A percentile compares a stretch with the other conserved stretches of the same genome.
Conservation (phyloP, 2,888 invertebrate species). For the Fabriciana adippe region DNA sequence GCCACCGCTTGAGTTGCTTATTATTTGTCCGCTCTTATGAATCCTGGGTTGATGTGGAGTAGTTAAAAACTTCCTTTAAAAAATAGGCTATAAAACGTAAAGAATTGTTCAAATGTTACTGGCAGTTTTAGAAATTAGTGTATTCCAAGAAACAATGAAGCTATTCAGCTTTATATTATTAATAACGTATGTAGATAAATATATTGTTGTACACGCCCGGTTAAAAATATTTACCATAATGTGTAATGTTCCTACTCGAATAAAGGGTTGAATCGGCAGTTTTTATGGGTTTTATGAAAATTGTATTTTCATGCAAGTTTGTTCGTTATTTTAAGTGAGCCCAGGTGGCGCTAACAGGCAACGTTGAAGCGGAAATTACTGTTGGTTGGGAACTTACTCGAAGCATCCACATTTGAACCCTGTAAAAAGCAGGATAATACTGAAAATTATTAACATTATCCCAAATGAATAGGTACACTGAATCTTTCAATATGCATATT, state of each 20-base stretch:
- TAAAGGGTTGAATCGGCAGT: not conserved
- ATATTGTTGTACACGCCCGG: not conserved
- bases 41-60: no score
- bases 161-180: no score
- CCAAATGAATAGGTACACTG: no score
- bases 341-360: constrained; percentile 66
- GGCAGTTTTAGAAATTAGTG: no score
- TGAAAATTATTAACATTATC: constrained; percentile 53
- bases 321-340: constrained; percentile 57
- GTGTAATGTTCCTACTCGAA: not conserved
- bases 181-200: no score
- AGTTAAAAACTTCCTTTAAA: no score
- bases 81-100: no score
- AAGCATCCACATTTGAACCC: constrained; percentile 50
- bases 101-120: no score
- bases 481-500: no score
- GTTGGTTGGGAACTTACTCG: constrained; percentile 56
- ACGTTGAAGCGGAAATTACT: constrained; percentile 68
- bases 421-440: constrained; percentile 58
- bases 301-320: constrained; percentile 43
- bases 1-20: no score
- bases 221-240: not conserved
- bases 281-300: constrained; percentile 30
- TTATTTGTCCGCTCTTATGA: no score
- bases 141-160: no score